These are phyloP conservation scores for Macrophya alboannulata DNA, from an alignment of 2,888 invertebrate genomes.

Conservation along the genomic window DNA sequence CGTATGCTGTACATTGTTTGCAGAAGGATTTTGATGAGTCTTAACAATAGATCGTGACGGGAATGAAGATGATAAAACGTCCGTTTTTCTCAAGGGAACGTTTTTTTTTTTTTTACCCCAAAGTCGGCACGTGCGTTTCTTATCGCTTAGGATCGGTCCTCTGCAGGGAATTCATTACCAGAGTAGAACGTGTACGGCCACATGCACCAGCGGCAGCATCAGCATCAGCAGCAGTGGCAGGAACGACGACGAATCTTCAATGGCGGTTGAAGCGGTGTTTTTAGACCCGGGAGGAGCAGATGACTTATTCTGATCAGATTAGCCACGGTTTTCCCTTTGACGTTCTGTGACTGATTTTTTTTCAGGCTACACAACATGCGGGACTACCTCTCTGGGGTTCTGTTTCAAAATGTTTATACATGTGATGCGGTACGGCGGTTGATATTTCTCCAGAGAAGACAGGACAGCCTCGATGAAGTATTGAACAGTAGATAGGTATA, in stretches of 20 bases:
- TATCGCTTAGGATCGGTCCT: conserved; percentile 37
- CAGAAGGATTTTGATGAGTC: neutral
- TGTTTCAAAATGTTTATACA: conserved; percentile 43
- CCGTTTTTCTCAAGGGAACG: neutral
- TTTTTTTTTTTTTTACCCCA: neutral
- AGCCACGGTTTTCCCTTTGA: conserved; percentile 33
- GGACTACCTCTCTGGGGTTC: neutral
- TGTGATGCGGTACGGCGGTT: neutral
- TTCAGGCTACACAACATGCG: neutral
- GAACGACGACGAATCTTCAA: neutral
- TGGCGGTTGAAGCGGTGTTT: conserved; percentile 23
- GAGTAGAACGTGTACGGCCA: neutral
- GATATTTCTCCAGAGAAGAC: neutral
- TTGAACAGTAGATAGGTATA: conserved; percentile 10
- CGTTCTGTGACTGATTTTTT: conserved; percentile 12
- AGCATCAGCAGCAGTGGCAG: neutral
- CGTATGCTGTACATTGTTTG: neutral
- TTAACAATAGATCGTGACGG: neutral
- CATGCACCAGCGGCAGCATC: neutral
- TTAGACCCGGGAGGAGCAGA: neutral
- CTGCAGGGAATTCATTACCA: conserved; percentile 34
- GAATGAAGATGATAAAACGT: neutral
- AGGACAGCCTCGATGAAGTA: conserved; percentile 13
- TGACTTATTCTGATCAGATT: conserved; percentile 51
- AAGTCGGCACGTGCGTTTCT: conserved; percentile 35